A percentile compares a stretch with the other conserved stretches of the same genome.
phyloP scores from a whole-genome alignment of 2,888 invertebrate species.

The Metalampra italica region DNA sequence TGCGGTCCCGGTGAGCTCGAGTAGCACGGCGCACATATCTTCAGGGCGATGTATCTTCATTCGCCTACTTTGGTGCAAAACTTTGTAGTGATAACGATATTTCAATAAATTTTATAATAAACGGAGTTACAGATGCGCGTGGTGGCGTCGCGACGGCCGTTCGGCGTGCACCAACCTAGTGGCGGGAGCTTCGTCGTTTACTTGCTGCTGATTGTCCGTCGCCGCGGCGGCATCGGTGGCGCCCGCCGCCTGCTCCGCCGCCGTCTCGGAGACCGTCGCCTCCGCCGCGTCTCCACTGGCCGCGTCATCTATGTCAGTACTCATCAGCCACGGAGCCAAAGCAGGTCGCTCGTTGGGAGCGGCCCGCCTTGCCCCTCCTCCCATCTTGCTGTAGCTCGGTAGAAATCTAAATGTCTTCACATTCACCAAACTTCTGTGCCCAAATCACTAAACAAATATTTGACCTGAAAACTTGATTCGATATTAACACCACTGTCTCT shows the following conservation, averaged over 20 bases:
- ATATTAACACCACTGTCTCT: conserved; percentile 70
- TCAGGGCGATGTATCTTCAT: background rate
- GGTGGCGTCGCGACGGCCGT: conserved; percentile 61
- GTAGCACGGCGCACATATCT: background rate
- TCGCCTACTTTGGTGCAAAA: conserved; percentile 59
- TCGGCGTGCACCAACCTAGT: conserved; percentile 75
- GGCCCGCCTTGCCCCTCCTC: conserved; percentile 57
- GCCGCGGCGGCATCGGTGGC: conserved; percentile 42
- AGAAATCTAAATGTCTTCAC: conserved; percentile 27
- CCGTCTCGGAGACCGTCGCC: conserved; percentile 41
- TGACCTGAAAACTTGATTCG: conserved; percentile 77
- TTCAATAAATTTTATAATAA: conserved; percentile 40
- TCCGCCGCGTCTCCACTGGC: conserved; percentile 46
- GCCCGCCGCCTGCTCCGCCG: conserved; percentile 40
- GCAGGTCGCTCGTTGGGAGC: conserved; percentile 66
- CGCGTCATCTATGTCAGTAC: conserved; percentile 70
- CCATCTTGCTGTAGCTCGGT: conserved; percentile 22
- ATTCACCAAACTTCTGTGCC: conserved; percentile 37
- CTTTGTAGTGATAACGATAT: conserved; percentile 70
- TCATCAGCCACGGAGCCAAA: conserved; percentile 55
- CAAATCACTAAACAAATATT: conserved; percentile 38
- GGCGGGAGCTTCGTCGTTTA: conserved; percentile 63
- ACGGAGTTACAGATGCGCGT: conserved; percentile 62
- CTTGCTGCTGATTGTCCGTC: conserved; percentile 55
- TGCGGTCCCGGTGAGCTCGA: conserved; percentile 1